Evolutionary conservation across 2,888 invertebrate genomes (phyloP), one percentile per base, ranked within the genome.

Genomic region (Acanthopleura granulata): DNA sequence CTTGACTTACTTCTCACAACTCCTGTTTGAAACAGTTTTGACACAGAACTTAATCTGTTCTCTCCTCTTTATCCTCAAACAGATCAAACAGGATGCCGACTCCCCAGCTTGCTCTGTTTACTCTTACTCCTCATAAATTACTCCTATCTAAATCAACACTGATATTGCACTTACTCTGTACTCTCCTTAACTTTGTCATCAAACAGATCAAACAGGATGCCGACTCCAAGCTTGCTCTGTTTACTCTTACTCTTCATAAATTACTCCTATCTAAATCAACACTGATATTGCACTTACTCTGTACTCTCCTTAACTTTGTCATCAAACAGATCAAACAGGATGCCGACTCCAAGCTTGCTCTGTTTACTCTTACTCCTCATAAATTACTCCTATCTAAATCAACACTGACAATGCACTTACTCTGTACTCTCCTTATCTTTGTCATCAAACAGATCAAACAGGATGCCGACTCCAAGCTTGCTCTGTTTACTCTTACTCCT

Each of bases 401-500:
- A n/a, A n/a, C n/a, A n/a, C n/a, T n/a, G n/a, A n/a, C 18, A 69
- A 14, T 22, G 4, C n/a, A 74, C 80, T 76, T 77, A 84, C 84
- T 81, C 79, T 71, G 82, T 80, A 40, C 81, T 83, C 70, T 85
- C 83, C 57, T 81, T 83, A 76, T 83, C 84, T 66, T 84, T 80
- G 69, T 87, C 88, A 76, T 86, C 86, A 72, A 83, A 78, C 57
- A 89, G 80, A 61, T 83, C 84, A 76, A 95, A 92, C 76, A 94
- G 91, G 78, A 95, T 92, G 15, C 94, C 94, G 49, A 95, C 88
- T 0, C 94, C 95, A n/a, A 95, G 91, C 87, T 94, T 94, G 1
- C 93, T 92, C 73, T 81, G 16, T 69, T 79, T 30, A n/a, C n/a
- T n/a, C n/a, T n/a, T n/a, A n/a, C n/a, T n/a, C n/a, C n/a, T n/a